Evolutionary conservation across 2,888 invertebrate species (phyloP).

Genomic region (Amblyjoppa proteus): DNA sequence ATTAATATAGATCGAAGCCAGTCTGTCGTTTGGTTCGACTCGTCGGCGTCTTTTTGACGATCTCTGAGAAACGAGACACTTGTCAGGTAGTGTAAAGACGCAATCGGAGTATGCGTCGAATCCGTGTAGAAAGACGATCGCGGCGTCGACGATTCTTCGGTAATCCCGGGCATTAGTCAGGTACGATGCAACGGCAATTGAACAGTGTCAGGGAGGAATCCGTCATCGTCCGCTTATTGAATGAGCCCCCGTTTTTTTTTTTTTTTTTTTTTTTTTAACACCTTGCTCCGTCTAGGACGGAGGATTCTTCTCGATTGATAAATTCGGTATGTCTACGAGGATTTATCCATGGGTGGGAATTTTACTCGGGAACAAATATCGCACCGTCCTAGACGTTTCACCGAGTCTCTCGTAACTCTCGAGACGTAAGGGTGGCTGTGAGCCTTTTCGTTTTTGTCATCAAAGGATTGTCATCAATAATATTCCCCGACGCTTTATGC

Average conservation of each 20-base stretch:
- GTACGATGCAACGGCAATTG: conserved; percentile 66
- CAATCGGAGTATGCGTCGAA: conserved; percentile 45
- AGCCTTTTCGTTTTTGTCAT: not conserved
- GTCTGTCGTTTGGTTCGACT: not conserved
- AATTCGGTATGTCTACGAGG: conserved; percentile 67
- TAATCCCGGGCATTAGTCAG: conserved; percentile 81
- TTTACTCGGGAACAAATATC: conserved; percentile 30
- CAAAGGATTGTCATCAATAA: conserved; percentile 46
- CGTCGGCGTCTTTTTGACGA: conserved; percentile 36
- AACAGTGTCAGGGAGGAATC: conserved; percentile 62
- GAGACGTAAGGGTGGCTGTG: not conserved
- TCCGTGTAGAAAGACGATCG: conserved; percentile 56
- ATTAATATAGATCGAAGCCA: conserved; percentile 9
- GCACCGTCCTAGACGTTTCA: not conserved
- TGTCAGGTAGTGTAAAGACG: conserved; percentile 23
- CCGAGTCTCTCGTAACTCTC: not conserved
- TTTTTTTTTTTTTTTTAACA: conserved; percentile 35
- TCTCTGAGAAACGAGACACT: conserved; percentile 33
- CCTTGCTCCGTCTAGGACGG: conserved; percentile 31
- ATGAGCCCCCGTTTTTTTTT: conserved; percentile 47
- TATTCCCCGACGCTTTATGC: conserved; percentile 6
- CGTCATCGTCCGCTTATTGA: conserved; percentile 70
- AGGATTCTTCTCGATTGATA: conserved; percentile 71
- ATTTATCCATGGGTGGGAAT: conserved; percentile 31
- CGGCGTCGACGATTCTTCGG: conserved; percentile 32